phyloP scores from a whole-genome alignment of 35 echinoderm and acorn worm genomes.

The Patiria miniata region DNA sequence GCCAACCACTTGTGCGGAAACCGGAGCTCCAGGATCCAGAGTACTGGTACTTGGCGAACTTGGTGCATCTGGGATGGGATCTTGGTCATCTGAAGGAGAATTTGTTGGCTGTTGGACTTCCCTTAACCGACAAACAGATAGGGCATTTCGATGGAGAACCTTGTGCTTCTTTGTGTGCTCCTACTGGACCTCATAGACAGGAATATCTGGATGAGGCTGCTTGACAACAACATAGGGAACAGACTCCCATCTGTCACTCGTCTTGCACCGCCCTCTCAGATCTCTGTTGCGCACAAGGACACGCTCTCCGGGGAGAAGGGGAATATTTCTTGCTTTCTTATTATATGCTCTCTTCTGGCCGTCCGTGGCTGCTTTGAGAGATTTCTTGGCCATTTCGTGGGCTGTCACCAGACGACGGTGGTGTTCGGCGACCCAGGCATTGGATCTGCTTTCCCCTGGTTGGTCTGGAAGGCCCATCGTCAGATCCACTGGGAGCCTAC shows the following conservation, averaged over 20 bases:
- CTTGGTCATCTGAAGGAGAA: too few species aligned
- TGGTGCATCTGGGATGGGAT: too few species aligned
- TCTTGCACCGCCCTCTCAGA: background rate
- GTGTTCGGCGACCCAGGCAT: too few species aligned
- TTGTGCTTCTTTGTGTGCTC: background rate
- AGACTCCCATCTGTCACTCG: background rate
- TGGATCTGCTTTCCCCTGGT: too few species aligned
- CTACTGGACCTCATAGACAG: background rate
- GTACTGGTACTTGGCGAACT: too few species aligned
- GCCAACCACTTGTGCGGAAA: too few species aligned
- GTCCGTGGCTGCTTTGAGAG: too few species aligned
- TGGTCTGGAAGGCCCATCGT: conserved; percentile 44
- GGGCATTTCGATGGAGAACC: conserved; percentile 7
- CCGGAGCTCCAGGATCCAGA: too few species aligned
- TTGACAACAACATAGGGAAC: background rate
- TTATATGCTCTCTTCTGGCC: background rate
- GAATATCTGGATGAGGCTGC: conserved; percentile 1
- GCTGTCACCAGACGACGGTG: too few species aligned
- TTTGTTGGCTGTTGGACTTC: too few species aligned
- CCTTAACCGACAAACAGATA: too few species aligned
- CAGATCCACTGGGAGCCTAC: conserved; percentile 60
- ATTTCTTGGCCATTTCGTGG: too few species aligned
- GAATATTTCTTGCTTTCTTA: background rate
- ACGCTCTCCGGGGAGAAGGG: background rate
- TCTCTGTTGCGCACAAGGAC: background rate